Conservation (phyloP, 2,113 vertebrate genomes). For the Hystrix cristata region DNA sequence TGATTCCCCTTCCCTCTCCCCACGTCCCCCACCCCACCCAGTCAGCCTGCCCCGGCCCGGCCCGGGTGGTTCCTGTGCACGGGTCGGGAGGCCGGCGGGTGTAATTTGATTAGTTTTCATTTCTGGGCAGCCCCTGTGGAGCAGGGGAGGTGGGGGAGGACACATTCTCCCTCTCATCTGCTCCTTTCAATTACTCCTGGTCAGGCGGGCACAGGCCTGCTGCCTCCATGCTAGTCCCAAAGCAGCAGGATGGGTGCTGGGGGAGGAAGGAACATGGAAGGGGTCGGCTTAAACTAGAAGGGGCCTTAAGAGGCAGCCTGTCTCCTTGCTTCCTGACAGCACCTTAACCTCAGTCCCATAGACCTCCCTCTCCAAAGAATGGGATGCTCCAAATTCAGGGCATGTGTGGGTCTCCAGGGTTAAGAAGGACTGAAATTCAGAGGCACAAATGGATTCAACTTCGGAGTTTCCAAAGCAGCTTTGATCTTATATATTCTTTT, state of each 20-base stretch:
- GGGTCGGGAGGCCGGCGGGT: slow-evolving; percentile 76
- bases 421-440: not conserved
- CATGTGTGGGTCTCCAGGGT: fast-evolving
- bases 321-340: not conserved
- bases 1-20: slow-evolving; percentile 78
- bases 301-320: not conserved
- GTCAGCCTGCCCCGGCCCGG: slow-evolving; percentile 63
- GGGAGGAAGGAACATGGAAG: not conserved
- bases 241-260: not conserved
- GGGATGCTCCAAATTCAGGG: not conserved
- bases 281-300: not conserved
- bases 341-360: not conserved
- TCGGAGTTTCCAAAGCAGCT: not conserved
- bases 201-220: slow-evolving; percentile 46
- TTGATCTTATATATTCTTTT: not conserved
- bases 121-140: slow-evolving; percentile 78
- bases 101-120: slow-evolving; percentile 85
- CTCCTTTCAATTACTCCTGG: slow-evolving; percentile 87
- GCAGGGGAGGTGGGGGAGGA: slow-evolving; percentile 75
- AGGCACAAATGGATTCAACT: not conserved
- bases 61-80: slow-evolving; percentile 78
- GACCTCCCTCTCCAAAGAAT: not conserved
- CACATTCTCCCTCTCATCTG: slow-evolving; percentile 86
- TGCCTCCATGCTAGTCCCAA: not conserved
- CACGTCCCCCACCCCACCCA: slow-evolving; percentile 78